phyloP scores from a whole-genome alignment of 2,113 vertebrate species.

The Callorhinus ursinus region DNA sequence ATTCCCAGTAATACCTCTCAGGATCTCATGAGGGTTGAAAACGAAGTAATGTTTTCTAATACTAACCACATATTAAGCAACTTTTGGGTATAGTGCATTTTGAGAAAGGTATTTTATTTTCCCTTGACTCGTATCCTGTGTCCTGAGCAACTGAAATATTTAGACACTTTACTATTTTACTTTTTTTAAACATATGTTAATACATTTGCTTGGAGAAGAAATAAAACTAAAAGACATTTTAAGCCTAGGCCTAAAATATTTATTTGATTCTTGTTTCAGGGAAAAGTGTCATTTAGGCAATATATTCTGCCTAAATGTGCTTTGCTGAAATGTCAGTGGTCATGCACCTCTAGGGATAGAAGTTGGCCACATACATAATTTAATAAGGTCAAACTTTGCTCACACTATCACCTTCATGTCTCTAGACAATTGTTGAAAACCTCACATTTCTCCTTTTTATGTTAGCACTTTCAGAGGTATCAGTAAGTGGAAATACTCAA shows the following conservation, averaged over 20 bases:
- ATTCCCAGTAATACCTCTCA: background rate
- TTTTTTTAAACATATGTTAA: background rate
- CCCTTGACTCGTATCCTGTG: background rate
- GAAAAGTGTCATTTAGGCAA: background rate
- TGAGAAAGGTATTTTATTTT: background rate
- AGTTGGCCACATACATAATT: background rate
- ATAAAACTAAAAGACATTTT: background rate
- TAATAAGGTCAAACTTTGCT: background rate
- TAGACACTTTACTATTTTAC: background rate
- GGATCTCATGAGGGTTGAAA: background rate
- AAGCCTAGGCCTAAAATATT: background rate
- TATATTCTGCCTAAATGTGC: conserved; percentile 10
- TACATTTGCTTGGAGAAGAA: background rate
- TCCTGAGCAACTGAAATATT: background rate
- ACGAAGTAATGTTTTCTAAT: background rate
- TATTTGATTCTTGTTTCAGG: background rate
- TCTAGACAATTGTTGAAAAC: background rate
- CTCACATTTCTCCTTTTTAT: background rate
- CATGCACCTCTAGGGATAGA: background rate
- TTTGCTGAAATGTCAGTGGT: conserved; percentile 69
- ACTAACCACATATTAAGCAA: background rate
- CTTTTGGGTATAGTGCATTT: background rate
- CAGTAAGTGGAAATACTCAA: background rate
- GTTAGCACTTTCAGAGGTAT: conserved; percentile 10
- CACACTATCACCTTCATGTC: background rate